These are phyloP conservation scores for Teleiodes luculella DNA, from an alignment of 2,888 invertebrate species.

Conservation along the genomic window DNA sequence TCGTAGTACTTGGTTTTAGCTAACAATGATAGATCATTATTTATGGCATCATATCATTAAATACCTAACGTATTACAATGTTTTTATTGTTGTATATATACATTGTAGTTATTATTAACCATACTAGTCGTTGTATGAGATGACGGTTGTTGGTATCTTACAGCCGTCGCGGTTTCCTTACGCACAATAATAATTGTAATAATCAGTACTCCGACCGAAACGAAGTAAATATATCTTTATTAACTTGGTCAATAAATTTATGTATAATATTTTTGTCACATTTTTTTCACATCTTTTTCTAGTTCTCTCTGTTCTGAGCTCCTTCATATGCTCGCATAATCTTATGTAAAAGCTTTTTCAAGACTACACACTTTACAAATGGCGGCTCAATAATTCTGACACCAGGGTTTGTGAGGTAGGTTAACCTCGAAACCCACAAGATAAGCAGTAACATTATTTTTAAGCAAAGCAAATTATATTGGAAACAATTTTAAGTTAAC, in stretches of 20 bases:
- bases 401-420: too few relatives aligned
- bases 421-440: too few relatives aligned
- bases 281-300: too few relatives aligned
- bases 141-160: not conserved
- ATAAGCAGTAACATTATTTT: too few relatives aligned
- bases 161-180: not conserved
- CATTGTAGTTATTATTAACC: constrained; percentile 25
- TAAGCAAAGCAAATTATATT: too few relatives aligned
- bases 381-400: too few relatives aligned
- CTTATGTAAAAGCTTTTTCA: too few relatives aligned
- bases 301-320: too few relatives aligned
- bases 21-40: constrained; percentile 25
- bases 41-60: constrained; percentile 46
- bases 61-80: constrained; percentile 30
- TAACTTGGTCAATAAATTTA: too few relatives aligned
- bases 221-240: not conserved
- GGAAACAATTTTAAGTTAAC: not conserved
- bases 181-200: constrained; percentile 7
- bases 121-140: constrained; percentile 33
- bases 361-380: too few relatives aligned
- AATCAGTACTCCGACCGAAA: not conserved
- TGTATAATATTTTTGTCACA: too few relatives aligned
- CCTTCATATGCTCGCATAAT: too few relatives aligned
- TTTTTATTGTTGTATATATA: constrained; percentile 45
- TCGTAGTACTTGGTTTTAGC: not conserved